These are phyloP conservation scores for Pitta sordida DNA, from an alignment of 2,113 vertebrate species.

Conservation along the genomic window DNA sequence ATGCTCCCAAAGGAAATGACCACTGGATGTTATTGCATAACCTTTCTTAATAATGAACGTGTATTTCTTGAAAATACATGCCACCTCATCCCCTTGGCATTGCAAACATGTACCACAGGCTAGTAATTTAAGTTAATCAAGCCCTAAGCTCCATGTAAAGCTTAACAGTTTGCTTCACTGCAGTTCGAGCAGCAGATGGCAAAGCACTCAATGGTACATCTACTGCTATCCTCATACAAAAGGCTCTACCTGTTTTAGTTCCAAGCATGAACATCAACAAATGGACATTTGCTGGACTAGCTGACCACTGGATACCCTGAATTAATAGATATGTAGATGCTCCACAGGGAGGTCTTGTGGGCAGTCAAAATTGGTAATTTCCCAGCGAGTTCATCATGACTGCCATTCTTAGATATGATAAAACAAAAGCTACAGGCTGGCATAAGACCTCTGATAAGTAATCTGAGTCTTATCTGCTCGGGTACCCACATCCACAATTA, in stretches of 20 bases:
- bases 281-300: not conserved
- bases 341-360: not conserved
- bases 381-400: not conserved
- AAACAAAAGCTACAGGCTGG: not conserved
- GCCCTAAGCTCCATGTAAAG: not conserved
- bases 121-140: slow-evolving; percentile 25
- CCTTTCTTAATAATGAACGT: not conserved
- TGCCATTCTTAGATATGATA: not conserved
- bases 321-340: not conserved
- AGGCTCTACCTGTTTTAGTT: not conserved
- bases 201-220: not conserved
- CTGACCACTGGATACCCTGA: not conserved
- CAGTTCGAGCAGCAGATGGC: not conserved
- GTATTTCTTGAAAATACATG: slow-evolving; percentile 12
- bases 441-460: not conserved
- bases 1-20: slow-evolving; percentile 35
- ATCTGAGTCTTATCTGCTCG: not conserved
- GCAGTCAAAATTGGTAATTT: not conserved
- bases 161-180: not conserved
- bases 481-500: not conserved
- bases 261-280: not conserved
- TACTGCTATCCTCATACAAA: not conserved
- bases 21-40: slow-evolving; percentile 24
- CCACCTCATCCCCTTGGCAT: slow-evolving; percentile 19
- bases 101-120: not conserved